Evolutionary conservation across 2,113 vertebrate genomes (phyloP).

Genomic region (Sphaerodactylus townsendi): DNA sequence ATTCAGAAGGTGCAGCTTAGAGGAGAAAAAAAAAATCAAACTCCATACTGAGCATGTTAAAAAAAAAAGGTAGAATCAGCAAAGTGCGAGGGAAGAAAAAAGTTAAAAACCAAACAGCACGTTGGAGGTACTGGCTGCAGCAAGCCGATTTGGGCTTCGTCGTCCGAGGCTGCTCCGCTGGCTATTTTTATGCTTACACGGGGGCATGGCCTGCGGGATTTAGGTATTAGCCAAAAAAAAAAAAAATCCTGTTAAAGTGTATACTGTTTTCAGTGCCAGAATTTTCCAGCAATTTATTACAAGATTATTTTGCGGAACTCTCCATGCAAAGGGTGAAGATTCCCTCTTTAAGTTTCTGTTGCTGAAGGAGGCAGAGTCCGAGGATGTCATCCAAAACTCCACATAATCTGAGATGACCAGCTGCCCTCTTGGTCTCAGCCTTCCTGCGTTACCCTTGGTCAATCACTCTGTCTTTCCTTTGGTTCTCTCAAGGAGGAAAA

Average conservation of each 20-base stretch:
- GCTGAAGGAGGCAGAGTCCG: neutral
- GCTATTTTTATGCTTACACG: neutral
- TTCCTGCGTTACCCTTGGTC: neutral
- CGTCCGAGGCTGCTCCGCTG: neutral
- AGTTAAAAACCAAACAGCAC: neutral
- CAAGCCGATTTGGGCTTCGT: neutral
- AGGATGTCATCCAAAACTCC: neutral
- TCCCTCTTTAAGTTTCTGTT: neutral
- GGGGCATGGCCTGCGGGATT: neutral
- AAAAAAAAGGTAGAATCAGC: conserved; percentile 54
- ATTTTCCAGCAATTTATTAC: neutral
- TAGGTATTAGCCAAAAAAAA: neutral
- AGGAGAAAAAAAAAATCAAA: conserved; percentile 77
- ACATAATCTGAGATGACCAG: neutral
- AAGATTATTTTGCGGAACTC: neutral
- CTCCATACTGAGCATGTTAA: conserved; percentile 80
- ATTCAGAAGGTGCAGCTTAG: conserved; percentile 98
- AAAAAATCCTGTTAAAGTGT: too few species aligned
- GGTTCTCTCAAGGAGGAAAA: neutral
- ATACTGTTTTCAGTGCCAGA: too few species aligned
- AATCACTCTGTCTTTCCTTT: too few species aligned
- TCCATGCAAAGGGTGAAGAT: neutral
- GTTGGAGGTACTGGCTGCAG: neutral
- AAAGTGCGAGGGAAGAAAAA: neutral
- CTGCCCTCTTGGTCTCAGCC: neutral